Evolutionary conservation across 1,140 invertebrate species (phyloP).

Genomic region (Rhyacophila brunnea): DNA sequence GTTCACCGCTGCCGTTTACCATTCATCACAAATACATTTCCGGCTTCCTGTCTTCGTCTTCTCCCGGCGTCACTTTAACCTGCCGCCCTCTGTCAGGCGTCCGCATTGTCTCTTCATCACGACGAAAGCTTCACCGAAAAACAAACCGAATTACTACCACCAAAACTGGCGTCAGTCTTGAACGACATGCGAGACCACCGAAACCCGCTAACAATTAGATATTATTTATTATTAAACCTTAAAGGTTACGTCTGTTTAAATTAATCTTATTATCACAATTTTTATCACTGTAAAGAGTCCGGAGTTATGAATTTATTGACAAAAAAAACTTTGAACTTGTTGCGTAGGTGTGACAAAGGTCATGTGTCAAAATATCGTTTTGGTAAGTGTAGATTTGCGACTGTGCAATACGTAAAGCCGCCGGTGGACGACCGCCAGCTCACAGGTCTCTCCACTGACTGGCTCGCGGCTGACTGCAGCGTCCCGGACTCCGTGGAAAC

Average conservation of each 20-base stretch:
- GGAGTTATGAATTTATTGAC: not conserved
- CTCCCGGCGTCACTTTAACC: slow-evolving; percentile 15
- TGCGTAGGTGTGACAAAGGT: slow-evolving; percentile 14
- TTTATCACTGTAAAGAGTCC: not conserved
- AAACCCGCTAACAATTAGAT: too few species aligned
- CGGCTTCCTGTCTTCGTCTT: not conserved
- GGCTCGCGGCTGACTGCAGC: slow-evolving; percentile 22
- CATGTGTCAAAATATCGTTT: slow-evolving; percentile 18
- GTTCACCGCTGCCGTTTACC: slow-evolving; percentile 11
- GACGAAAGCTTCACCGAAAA: not conserved
- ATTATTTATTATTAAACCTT: too few species aligned
- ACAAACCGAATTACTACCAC: not conserved
- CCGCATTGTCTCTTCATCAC: slow-evolving; percentile 1
- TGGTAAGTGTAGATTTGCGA: not conserved
- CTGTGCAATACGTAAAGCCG: not conserved
- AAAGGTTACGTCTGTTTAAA: too few species aligned
- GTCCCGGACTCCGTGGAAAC: slow-evolving; percentile 11
- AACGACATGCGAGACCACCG: too few species aligned
- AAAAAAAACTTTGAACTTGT: slow-evolving; percentile 13
- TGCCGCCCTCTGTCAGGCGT: slow-evolving; percentile 1
- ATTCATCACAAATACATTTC: slow-evolving; percentile 9
- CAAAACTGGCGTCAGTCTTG: too few species aligned
- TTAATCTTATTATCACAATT: not conserved
- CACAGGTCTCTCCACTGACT: slow-evolving; percentile 6
- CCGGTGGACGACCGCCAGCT: slow-evolving; percentile 9